Conservation (phyloP, 92 coral and sea anemone genomes). For the Bergia puertoricense region DNA sequence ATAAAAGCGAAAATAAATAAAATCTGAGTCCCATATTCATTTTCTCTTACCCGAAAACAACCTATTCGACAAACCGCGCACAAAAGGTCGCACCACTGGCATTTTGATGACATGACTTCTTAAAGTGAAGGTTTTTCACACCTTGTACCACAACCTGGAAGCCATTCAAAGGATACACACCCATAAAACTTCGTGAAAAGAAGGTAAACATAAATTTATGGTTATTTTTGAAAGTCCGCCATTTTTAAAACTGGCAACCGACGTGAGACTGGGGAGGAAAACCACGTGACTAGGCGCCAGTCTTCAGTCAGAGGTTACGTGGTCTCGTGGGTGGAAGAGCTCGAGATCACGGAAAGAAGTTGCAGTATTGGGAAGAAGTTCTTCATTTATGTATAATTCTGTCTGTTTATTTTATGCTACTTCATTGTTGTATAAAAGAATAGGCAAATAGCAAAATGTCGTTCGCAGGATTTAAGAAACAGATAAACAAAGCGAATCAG, state of each 20-base stretch:
- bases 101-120: constrained; percentile 52
- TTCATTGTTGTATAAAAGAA: not conserved
- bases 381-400: not conserved
- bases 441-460: constrained; percentile 70
- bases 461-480: constrained; percentile 97
- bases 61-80: constrained; percentile 91
- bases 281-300: constrained; percentile 43
- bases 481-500: constrained; percentile 98
- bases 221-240: constrained; percentile 32
- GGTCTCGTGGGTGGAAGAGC: not conserved
- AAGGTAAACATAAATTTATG: not conserved
- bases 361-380: not conserved
- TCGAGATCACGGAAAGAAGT: not conserved
- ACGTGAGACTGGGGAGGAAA: constrained; percentile 16
- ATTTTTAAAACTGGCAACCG: constrained; percentile 9
- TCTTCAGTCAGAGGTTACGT: constrained; percentile 29
- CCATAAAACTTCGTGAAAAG: not conserved
- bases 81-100: constrained; percentile 81
- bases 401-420: constrained; percentile 1
- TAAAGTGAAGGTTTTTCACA: not conserved
- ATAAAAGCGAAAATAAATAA: too few relatives aligned
- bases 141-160: not conserved
- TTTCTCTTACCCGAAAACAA: constrained; percentile 81
- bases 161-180: not conserved
- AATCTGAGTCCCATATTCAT: too few relatives aligned